Evolutionary conservation across 2,797 vertebrate species (phyloP), one percentile per base, ranked within the genome.

Genomic region (Octomys mimax): DNA sequence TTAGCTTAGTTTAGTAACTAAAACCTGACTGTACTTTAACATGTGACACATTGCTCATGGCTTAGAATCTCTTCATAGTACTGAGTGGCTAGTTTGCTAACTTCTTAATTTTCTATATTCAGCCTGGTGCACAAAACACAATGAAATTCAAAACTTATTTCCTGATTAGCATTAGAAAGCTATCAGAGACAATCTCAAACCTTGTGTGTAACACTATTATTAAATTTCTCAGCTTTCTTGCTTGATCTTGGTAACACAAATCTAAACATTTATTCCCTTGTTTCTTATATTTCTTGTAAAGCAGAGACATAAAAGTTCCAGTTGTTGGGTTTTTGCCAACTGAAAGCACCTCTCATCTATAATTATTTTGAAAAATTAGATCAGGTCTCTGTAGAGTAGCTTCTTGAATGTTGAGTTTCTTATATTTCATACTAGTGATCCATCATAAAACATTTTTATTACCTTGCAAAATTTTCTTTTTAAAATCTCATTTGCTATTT

Each of bases 321-420:
- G 75, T 19, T 89, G 22, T 39, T 97, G 19, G n/a, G 62, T 75
- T 96, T 97, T 96, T 87, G 91, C 64, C 93, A 96, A 46, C 83
- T 97, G 61, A 96, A 87, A 97, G 85, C 89, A 66, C 66, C 82
- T 68, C n/a, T 70, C 84, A 95, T 96, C 93, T 68, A 98, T 93
- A 97, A 96, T 97, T 94, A 94, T 96, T 98, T 89, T 94, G 92
- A 97, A 95, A 92, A 97, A 97, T 98, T 96, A 95, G 71, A 96
- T 91, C 83, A 95, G 86, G 88, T 97, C 94, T 97, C 96, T 97
- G 46, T 75, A 88, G 90, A 97, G 81, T 70, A 95, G 28, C 62
- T 86, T 95, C 95, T 96, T 96, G 96, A 97, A 97, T 93, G 87
- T 0, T 0, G 96, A 90, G 79, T 52, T 91, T 95, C 80, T 98